Conservation (phyloP, 2,888 invertebrate species). For the Erebia aethiops region DNA sequence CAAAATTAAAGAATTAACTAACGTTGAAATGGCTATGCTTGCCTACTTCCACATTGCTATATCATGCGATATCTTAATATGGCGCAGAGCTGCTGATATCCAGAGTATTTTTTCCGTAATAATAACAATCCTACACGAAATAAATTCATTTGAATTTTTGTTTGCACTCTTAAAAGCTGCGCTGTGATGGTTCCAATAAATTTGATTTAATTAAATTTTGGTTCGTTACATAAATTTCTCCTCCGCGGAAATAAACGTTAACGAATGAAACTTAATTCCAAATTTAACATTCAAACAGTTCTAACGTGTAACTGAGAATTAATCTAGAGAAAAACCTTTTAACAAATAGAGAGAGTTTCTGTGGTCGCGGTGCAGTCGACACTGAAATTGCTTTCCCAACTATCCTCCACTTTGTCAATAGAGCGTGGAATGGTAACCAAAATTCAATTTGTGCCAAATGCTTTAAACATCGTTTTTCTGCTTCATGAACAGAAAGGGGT, state of each 20-base stretch:
- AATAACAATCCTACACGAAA: too few species aligned
- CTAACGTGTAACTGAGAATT: slow-evolving; percentile 21
- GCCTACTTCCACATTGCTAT: too few species aligned
- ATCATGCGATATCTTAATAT: too few species aligned
- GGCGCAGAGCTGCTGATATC: too few species aligned
- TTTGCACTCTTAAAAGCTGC: too few species aligned
- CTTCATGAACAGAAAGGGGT: background rate
- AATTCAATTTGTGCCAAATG: slow-evolving; percentile 57
- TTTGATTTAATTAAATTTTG: too few species aligned
- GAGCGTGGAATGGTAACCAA: slow-evolving; percentile 50
- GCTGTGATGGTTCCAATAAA: too few species aligned
- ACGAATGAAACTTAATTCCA: slow-evolving; percentile 6
- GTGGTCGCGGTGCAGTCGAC: slow-evolving; percentile 30
- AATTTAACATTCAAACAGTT: slow-evolving; percentile 23
- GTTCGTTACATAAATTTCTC: too few species aligned
- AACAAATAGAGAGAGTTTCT: slow-evolving; percentile 25
- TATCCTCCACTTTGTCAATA: slow-evolving; percentile 33
- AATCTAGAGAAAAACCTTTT: slow-evolving; percentile 30
- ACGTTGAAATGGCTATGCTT: too few species aligned
- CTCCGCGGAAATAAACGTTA: background rate
- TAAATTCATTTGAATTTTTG: too few species aligned
- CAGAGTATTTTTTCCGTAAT: too few species aligned
- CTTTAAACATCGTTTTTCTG: background rate
- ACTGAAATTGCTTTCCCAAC: slow-evolving; percentile 33
- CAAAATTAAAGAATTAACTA: too few species aligned